These are phyloP conservation scores for Asteroscopus sphinx DNA, from an alignment of 2,888 invertebrate genomes.

Conservation along the genomic window DNA sequence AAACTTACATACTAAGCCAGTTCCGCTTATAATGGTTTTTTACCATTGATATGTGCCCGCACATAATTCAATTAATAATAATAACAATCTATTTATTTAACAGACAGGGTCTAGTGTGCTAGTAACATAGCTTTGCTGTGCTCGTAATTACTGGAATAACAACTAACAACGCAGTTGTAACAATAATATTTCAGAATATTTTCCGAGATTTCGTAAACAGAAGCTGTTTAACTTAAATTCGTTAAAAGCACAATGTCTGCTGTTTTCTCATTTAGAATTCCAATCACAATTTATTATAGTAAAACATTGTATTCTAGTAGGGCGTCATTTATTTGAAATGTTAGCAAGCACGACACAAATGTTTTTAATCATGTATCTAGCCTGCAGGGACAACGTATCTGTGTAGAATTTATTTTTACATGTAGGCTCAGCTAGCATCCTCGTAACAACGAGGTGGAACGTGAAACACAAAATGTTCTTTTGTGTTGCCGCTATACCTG, in stretches of 20 bases:
- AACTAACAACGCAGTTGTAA: no score
- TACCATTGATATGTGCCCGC: no score
- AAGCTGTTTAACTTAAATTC: background rate
- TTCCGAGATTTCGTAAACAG: background rate
- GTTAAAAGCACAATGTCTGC: background rate
- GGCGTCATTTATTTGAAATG: conserved; percentile 26
- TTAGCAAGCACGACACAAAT: conserved; percentile 34
- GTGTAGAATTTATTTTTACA: conserved; percentile 30
- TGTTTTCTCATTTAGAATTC: conserved; percentile 13
- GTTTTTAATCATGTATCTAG: conserved; percentile 37
- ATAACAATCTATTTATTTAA: no score
- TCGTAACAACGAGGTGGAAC: conserved; percentile 55
- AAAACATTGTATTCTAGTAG: conserved; percentile 13
- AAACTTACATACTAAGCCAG: no score
- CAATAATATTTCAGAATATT: conserved; percentile 2
- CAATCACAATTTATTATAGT: conserved; percentile 31
- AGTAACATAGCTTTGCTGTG: no score
- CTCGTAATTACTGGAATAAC: no score
- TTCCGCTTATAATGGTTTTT: no score
- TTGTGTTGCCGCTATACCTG: conserved; percentile 60
- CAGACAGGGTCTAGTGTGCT: no score
- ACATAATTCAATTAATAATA: no score
- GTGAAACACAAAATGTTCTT: conserved; percentile 58
- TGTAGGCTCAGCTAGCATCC: conserved; percentile 43
- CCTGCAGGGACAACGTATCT: conserved; percentile 23